Evolutionary conservation across 2,113 vertebrate species (phyloP).

Genomic region (Perognathus longimembris): DNA sequence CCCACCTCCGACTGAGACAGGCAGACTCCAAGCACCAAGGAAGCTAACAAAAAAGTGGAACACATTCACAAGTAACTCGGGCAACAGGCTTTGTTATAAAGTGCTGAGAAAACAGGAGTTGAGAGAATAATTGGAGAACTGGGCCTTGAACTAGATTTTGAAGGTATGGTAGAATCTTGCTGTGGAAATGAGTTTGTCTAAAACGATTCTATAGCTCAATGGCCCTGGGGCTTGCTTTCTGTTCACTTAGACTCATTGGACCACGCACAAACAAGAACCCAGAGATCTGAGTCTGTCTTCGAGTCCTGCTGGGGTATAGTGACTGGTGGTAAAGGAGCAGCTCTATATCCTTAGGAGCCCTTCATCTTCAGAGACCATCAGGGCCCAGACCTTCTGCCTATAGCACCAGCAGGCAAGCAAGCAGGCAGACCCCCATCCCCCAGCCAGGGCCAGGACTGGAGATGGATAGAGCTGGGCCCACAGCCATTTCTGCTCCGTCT

Average conservation of each 20-base stretch:
- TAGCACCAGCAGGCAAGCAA: conserved; percentile 73
- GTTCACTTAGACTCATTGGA: background rate
- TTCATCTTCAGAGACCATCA: conserved; percentile 58
- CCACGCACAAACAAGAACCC: conserved; percentile 19
- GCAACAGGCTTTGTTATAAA: conserved; percentile 8
- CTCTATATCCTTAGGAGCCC: conserved; percentile 18
- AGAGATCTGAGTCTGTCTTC: background rate
- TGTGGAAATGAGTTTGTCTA: conserved; percentile 48
- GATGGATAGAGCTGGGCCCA: conserved; percentile 82
- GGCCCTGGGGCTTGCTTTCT: background rate
- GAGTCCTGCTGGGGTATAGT: background rate
- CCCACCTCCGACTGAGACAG: background rate
- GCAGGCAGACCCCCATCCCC: conserved; percentile 73
- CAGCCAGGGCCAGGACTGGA: conserved; percentile 73
- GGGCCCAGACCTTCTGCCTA: conserved; percentile 63
- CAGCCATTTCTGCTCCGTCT: conserved; percentile 83
- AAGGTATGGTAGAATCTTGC: conserved; percentile 10
- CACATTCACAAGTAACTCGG: background rate
- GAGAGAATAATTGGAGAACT: conserved; percentile 29
- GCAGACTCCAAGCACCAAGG: background rate
- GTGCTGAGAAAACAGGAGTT: background rate
- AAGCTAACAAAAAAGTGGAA: conserved; percentile 4
- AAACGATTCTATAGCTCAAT: conserved; percentile 26
- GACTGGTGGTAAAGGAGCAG: background rate
- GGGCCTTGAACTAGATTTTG: conserved; percentile 10